Percentiles rank a stretch among this genome's conserved stretches.
Conservation (phyloP, 2,888 invertebrate genomes). For the Cosmopolites sordidus region DNA sequence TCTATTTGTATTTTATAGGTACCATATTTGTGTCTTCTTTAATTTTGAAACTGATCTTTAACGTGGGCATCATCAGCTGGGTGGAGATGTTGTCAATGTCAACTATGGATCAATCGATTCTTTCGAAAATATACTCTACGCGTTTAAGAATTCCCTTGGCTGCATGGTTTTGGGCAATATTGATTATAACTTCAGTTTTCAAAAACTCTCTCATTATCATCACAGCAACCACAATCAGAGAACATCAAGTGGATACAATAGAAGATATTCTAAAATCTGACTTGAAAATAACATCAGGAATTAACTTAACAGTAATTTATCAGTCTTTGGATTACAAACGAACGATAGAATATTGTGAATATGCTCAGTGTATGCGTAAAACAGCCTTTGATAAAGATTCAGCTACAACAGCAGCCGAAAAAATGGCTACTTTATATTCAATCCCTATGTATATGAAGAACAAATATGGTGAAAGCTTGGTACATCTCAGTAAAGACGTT, state of each 20-base stretch:
- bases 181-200: constrained; percentile 3
- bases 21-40: background rate
- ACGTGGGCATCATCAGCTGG: background rate
- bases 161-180: background rate
- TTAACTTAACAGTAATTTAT: background rate
- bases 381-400: background rate
- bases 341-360: background rate
- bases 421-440: background rate
- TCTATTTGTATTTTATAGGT: background rate
- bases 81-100: background rate
- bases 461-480: background rate
- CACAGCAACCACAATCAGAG: constrained; percentile 4
- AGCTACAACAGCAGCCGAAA: constrained; percentile 1
- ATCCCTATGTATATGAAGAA: constrained; percentile 1
- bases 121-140: background rate
- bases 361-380: constrained; percentile 1
- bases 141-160: background rate
- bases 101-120: background rate
- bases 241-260: background rate
- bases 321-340: background rate
- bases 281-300: background rate
- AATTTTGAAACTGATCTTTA: background rate
- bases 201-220: constrained; percentile 3
- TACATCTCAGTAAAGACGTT: constrained; percentile 2
- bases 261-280: background rate